Conservation (phyloP, 1,140 invertebrate species). For the Pomacea maculata region DNA sequence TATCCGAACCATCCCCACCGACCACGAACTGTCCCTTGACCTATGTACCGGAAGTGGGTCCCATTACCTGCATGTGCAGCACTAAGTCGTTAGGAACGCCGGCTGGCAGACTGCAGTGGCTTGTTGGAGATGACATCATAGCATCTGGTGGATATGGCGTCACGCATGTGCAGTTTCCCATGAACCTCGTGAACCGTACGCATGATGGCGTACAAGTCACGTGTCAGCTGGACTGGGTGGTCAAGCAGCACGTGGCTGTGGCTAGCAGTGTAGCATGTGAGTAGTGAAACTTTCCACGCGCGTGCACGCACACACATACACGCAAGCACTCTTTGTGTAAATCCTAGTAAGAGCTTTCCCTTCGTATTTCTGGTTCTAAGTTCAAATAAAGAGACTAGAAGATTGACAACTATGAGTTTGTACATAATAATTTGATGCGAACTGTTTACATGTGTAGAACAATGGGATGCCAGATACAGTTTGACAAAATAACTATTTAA, state of each 20-base stretch:
- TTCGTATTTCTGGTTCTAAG: neutral
- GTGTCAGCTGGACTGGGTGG: slow-evolving; percentile 5
- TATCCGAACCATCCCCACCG: no score
- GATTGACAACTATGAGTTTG: neutral
- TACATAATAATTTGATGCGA: neutral
- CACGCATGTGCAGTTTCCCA: neutral
- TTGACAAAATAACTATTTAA: neutral
- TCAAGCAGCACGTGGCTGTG: neutral
- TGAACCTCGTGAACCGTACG: neutral
- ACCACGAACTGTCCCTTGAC: no score
- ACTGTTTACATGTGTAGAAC: neutral
- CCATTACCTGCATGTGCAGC: neutral
- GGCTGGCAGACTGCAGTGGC: neutral
- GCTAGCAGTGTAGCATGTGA: neutral
- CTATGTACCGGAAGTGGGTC: no score
- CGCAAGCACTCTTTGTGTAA: no score
- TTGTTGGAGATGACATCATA: neutral
- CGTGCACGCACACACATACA: no score
- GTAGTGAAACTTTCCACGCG: neutral
- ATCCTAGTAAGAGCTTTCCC: neutral
- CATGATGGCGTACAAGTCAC: neutral
- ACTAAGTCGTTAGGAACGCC: neutral
- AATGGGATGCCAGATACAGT: neutral
- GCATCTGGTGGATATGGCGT: neutral
- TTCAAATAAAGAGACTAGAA: neutral